Evolutionary conservation across 2,797 vertebrate genomes (phyloP), one percentile per base, ranked within the genome.

Genomic region (Esox lucius): DNA sequence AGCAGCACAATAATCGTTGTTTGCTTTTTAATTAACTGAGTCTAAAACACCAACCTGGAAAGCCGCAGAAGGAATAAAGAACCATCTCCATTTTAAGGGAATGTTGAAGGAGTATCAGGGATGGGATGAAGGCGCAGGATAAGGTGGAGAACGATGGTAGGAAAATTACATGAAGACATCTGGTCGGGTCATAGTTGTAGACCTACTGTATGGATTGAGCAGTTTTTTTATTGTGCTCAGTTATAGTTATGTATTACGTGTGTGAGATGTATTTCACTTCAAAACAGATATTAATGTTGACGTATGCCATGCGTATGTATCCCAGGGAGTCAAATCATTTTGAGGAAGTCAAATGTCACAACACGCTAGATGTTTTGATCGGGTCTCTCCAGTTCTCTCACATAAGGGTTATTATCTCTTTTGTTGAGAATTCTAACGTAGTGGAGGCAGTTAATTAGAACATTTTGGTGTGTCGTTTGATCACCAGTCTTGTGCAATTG

Each of bases 11-110:
- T 91, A 90, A 89, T 89, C 90, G 89, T 83, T 85, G 90, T 90
- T 92, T 89, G 87, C 89, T 81, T 76, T 80, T 85, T 89, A 88
- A 88, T 92, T 92, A 91, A 88, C 87, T 82, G 86, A 85, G 85
- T 90, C 80, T 78, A 75, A 90, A 88, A 89, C 86, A 79, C 84
- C 90, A 90, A 90, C 80, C 72, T 35, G 79, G 71, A 80, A 87
- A 87, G 88, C 74, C 72, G 81, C 16, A 79, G 78, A 77, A 86
- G 56, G 56, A 24, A 24, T 59, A 48, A 67, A 22, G 9, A 64
- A 51, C 5, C 16, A 26, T 42, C 19, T 62, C 31, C 7, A 0
- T 16, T 62, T 62, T 28, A 22, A 46, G 26, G 26, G 28, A 64
- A 19, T 33, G 19, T 33, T 39, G 9, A 81, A 72, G 39, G n/a